Evolutionary conservation across 2,113 vertebrate genomes (phyloP), one percentile per base, ranked within the genome.

Genomic region (Clarias batrachus): DNA sequence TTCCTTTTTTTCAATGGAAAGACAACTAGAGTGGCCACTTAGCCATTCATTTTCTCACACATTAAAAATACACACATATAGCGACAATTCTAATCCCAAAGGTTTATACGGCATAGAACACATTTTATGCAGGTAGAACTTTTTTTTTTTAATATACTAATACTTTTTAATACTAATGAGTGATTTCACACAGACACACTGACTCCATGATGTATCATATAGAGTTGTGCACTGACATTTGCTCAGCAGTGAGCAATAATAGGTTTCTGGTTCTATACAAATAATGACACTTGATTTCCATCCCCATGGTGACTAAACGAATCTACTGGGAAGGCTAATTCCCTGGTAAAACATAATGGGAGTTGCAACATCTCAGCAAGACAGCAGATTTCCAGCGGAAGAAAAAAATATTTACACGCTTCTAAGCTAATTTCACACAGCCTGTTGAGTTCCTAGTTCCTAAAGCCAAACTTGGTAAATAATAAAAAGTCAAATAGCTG

Each of bases 291-390:
- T 87, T 57, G 52, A 83, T 87, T 83, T 54, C n/a, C 23, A 13
- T 90, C 60, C 86, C 84, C 65, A 85, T 87, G 90, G 85, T 25
- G 76, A 80, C 80, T 65, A 66, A 65, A 81, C 63, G 65, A 76
- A 85, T 65, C 30, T 57, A 70, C 57, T 52, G 73, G 77, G 71
- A 81, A 81, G 71, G 76, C 68, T 63, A 87, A 78, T 79, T 89
- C 78, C 86, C 78, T 87, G 59, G 71, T 85, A 89, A 81, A 79
- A 85, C 23, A 27, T 52, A 74, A 85, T 63, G 41, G 85, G 88
- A 87, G 33, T 33, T 76, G 48, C 37, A 65, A 27, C 23, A 80
- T 37, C 21, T 85, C 59, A 85, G 23, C 59, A 78, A 23, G 37
- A 33, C 73, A 54, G 65, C 19, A 76, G 25, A 54, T 82, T 70